Conservation (phyloP, 2,797 vertebrate genomes). For the Aldrovandia affinis region DNA sequence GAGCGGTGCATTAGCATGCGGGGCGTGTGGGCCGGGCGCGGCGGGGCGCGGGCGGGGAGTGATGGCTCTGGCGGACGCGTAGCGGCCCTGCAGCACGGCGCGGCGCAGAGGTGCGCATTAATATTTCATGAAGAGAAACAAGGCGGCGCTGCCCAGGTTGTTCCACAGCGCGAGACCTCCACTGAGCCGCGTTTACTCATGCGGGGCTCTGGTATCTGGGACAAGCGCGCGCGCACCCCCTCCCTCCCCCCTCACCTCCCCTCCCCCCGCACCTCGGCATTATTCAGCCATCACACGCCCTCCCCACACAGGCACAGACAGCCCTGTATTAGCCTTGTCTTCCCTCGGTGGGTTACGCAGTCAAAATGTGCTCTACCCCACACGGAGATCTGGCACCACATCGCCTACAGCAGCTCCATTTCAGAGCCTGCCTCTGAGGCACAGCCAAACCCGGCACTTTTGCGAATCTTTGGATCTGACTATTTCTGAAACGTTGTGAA, state of each 20-base stretch:
- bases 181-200: conserved; percentile 16
- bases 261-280: not conserved
- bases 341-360: not conserved
- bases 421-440: not conserved
- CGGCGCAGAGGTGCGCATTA: conserved; percentile 48
- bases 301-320: not conserved
- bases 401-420: not conserved
- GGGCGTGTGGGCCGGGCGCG: not conserved
- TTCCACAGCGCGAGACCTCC: conserved; percentile 9
- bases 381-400: not conserved
- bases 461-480: not conserved
- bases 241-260: no score
- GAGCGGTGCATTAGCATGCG: not conserved
- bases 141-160: conserved; percentile 41
- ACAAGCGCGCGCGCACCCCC: no score
- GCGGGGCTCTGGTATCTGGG: not conserved
- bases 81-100: conserved; percentile 52
- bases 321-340: not conserved
- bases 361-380: not conserved
- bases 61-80: conserved; percentile 57
- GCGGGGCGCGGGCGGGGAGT: conserved; percentile 42
- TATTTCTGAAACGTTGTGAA: not conserved
- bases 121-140: conserved; percentile 67
- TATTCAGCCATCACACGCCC: not conserved
- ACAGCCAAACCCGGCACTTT: not conserved